Evolutionary conservation across 1,140 invertebrate species (phyloP).

Genomic region (Stenopsyche tienmushanensis): DNA sequence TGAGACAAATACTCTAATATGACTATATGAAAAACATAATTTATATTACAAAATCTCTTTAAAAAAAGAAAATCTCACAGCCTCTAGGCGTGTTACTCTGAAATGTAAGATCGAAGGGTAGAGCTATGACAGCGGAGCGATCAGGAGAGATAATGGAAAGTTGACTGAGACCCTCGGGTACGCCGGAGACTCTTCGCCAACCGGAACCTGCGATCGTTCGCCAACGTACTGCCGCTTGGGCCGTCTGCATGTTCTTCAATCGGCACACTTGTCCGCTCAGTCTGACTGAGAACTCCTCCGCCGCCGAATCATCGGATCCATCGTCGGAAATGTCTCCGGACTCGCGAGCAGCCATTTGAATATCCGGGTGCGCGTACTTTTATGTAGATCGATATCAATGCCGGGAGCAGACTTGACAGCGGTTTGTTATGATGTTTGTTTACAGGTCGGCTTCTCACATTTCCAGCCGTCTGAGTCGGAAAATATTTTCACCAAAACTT

Average conservation of each 20-base stretch:
- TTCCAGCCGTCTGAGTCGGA: too few relatives aligned
- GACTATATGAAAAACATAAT: too few relatives aligned
- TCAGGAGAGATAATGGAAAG: conserved; percentile 42
- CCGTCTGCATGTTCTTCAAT: conserved; percentile 26
- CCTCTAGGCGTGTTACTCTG: conserved; percentile 49
- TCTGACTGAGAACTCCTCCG: conserved; percentile 20
- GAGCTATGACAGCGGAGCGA: conserved; percentile 48
- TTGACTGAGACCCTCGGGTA: conserved; percentile 48
- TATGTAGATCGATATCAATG: too few relatives aligned
- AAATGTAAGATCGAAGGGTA: conserved; percentile 50
- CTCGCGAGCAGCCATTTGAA: too few relatives aligned
- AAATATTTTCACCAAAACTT: too few relatives aligned
- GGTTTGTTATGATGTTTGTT: too few relatives aligned
- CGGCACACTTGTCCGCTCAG: conserved; percentile 28
- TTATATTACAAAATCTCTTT: too few relatives aligned
- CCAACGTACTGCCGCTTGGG: conserved; percentile 46
- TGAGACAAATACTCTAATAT: conserved; percentile 14
- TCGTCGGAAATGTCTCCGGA: background rate
- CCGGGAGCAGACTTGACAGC: too few relatives aligned
- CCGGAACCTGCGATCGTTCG: conserved; percentile 47
- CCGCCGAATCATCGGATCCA: conserved; percentile 1
- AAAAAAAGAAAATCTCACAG: conserved; percentile 44
- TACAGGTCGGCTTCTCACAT: too few relatives aligned
- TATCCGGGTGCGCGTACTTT: too few relatives aligned
- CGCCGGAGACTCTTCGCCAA: conserved; percentile 46